These are phyloP conservation scores for Orientallactaga bullata DNA, from an alignment of 2,113 vertebrate species.

Conservation along the genomic window DNA sequence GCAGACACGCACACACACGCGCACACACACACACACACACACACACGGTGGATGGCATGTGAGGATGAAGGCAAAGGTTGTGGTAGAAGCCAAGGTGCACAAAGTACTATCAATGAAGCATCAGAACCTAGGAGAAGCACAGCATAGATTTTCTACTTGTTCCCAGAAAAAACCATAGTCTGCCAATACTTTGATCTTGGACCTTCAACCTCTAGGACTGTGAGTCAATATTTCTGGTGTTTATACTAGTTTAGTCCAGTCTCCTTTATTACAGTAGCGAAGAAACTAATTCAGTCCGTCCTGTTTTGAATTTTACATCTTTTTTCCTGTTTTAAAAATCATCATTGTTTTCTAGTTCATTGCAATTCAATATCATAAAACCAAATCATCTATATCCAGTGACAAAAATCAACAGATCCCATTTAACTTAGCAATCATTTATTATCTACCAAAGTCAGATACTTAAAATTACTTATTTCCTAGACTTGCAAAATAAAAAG, in stretches of 20 bases:
- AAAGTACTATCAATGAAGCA: not conserved
- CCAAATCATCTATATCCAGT: constrained; percentile 47
- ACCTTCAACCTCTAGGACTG: not conserved
- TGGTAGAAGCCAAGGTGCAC: not conserved
- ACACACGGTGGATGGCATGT: not conserved
- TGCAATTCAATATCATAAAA: constrained; percentile 43
- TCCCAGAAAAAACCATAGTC: not conserved
- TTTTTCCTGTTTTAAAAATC: constrained; percentile 35
- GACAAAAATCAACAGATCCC: constrained; percentile 47
- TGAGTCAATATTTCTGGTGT: not conserved
- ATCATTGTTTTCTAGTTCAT: not conserved
- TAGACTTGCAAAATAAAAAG: constrained; percentile 31
- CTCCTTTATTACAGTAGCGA: not conserved
- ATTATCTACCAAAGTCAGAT: constrained; percentile 10
- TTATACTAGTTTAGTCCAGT: not conserved
- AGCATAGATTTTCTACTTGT: no score
- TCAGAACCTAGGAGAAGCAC: not conserved
- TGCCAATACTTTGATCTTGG: not conserved
- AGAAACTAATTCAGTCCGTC: not conserved
- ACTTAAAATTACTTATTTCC: constrained; percentile 52
- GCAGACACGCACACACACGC: no score
- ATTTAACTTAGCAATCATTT: constrained; percentile 59
- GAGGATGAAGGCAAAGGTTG: not conserved
- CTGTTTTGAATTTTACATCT: constrained; percentile 16
- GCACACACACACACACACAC: not conserved